Conservation (phyloP, 2,888 invertebrate genomes). For the Ischnura elegans region DNA sequence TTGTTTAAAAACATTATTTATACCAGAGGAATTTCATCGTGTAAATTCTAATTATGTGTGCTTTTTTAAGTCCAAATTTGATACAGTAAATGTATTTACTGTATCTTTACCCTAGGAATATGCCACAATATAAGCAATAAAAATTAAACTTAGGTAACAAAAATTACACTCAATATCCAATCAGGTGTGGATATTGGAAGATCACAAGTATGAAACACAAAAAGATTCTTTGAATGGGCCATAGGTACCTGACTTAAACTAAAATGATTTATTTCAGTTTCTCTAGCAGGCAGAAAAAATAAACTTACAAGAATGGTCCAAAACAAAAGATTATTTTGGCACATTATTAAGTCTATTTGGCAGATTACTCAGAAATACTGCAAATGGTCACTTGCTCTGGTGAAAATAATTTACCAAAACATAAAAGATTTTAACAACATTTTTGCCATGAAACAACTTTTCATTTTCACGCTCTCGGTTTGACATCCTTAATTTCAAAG, state of each 20-base stretch:
- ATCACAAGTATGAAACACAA: neutral
- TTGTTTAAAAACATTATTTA: neutral
- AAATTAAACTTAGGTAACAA: slow-evolving; percentile 22
- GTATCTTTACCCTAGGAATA: neutral
- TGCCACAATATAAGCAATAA: neutral
- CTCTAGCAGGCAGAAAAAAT: neutral
- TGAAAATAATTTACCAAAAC: slow-evolving; percentile 18
- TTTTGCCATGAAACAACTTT: slow-evolving; percentile 29
- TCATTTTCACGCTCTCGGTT: slow-evolving; percentile 70
- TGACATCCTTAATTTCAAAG: slow-evolving; percentile 85
- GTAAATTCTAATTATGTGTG: neutral
- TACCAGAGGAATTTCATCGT: neutral
- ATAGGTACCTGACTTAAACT: neutral
- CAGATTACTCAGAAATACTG: neutral
- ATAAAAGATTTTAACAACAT: neutral
- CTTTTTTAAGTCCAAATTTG: neutral
- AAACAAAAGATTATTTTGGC: neutral
- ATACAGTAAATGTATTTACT: neutral
- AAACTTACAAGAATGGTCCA: neutral
- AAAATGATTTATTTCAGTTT: neutral
- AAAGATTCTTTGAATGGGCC: neutral
- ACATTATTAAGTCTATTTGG: neutral
- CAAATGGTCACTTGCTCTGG: neutral
- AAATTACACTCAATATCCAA: neutral
- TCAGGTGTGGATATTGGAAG: neutral